Percentiles rank a stretch among this genome's conserved stretches.
phyloP scores from a whole-genome alignment of 2,888 invertebrate genomes.

The Scelioninae gen. 1 region DNA sequence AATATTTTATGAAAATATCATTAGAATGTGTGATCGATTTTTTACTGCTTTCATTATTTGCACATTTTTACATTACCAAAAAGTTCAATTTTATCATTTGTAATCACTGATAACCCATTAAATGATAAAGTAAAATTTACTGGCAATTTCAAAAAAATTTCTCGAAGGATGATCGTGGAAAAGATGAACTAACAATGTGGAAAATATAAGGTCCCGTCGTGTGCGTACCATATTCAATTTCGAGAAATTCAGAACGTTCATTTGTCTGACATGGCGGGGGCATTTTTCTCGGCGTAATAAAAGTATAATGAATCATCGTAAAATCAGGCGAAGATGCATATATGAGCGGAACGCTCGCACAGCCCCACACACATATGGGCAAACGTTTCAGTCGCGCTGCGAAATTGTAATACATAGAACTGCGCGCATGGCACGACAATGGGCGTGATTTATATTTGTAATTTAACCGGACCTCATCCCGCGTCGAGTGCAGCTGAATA shows the following conservation, averaged over 20 bases:
- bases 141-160: neutral
- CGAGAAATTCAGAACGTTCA: slow-evolving; percentile 41
- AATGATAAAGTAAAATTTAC: too few species aligned
- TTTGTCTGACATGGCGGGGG: slow-evolving; percentile 51
- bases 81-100: too few species aligned
- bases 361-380: slow-evolving; percentile 31
- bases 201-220: slow-evolving; percentile 26
- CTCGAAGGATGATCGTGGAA: slow-evolving; percentile 12
- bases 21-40: too few species aligned
- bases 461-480: slow-evolving; percentile 73
- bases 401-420: slow-evolving; percentile 67
- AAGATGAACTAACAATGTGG: slow-evolving; percentile 20
- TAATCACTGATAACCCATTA: too few species aligned
- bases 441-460: slow-evolving; percentile 75
- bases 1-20: too few species aligned
- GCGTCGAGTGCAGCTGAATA: slow-evolving; percentile 70
- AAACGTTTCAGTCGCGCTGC: slow-evolving; percentile 39
- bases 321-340: slow-evolving; percentile 54
- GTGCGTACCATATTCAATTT: slow-evolving; percentile 49
- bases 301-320: slow-evolving; percentile 62
- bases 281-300: slow-evolving; percentile 59
- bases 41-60: too few species aligned
- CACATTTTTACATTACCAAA: too few species aligned
- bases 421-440: slow-evolving; percentile 66
- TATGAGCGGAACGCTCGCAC: slow-evolving; percentile 5